Conservation (phyloP, 35 echinoderm and acorn worm genomes). For the Ophioderma brevispina region DNA sequence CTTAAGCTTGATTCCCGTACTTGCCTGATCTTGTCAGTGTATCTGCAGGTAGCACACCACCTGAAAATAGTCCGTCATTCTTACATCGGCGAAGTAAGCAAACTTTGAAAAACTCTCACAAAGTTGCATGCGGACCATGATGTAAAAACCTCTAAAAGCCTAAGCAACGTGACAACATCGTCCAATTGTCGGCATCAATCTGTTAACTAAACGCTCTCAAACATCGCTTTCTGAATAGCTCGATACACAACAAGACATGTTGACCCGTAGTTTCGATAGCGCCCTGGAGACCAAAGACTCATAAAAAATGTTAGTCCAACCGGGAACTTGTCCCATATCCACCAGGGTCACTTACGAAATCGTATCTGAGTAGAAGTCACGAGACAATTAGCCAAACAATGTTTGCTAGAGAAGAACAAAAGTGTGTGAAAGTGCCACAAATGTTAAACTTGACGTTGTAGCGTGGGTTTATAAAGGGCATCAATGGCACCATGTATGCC, state of each 20-base stretch:
- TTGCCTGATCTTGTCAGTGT: background rate
- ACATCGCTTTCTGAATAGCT: background rate
- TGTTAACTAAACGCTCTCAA: background rate
- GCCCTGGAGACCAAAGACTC: background rate
- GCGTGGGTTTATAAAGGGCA: background rate
- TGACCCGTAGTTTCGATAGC: background rate
- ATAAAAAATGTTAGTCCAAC: background rate
- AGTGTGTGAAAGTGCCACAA: background rate
- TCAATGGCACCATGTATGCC: background rate
- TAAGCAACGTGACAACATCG: background rate
- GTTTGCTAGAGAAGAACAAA: background rate
- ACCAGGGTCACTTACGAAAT: background rate
- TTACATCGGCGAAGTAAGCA: background rate
- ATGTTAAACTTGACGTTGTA: background rate
- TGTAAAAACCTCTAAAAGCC: background rate
- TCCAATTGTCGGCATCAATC: background rate
- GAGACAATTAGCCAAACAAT: background rate
- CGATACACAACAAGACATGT: background rate
- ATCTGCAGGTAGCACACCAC: background rate
- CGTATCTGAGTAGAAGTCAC: background rate
- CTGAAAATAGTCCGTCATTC: background rate
- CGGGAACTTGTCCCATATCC: background rate
- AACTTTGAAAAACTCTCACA: conserved; percentile 5
- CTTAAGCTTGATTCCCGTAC: background rate
- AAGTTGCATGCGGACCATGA: background rate